phyloP scores from a whole-genome alignment of 2,797 vertebrate species.

The Diglossa cyanea region DNA sequence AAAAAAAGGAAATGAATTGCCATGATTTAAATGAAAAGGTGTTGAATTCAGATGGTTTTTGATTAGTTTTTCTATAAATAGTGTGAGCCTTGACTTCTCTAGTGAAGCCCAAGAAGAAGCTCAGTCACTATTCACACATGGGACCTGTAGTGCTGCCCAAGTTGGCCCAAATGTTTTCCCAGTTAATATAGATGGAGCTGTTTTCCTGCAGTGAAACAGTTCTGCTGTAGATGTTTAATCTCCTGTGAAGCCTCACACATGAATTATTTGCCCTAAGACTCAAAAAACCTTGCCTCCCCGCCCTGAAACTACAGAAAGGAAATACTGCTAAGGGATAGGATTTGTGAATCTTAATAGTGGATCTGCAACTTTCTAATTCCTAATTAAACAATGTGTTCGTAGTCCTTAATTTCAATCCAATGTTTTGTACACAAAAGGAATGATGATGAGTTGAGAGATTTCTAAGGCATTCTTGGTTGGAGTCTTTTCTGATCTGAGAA shows the following conservation, averaged over 20 bases:
- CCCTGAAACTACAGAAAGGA: not conserved
- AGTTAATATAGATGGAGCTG: not conserved
- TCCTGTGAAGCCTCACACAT: not conserved
- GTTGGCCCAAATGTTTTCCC: not conserved
- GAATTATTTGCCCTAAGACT: not conserved
- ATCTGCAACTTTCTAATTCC: not conserved
- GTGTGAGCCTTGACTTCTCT: not conserved
- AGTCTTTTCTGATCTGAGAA: not conserved
- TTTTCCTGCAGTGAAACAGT: not conserved
- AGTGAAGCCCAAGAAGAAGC: not conserved
- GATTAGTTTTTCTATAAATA: not conserved
- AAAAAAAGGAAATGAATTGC: not conserved
- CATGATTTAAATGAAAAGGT: not conserved
- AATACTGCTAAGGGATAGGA: not conserved
- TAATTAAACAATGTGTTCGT: not conserved
- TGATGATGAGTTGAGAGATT: not conserved
- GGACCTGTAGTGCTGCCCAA: fast-evolving
- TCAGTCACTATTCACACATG: not conserved
- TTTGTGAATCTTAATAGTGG: not conserved
- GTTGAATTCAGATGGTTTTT: not conserved
- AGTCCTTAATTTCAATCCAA: not conserved
- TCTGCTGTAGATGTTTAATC: not conserved
- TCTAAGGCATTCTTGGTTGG: not conserved
- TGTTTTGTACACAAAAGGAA: not conserved
- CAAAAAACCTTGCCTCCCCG: not conserved